Evolutionary conservation across 2,888 invertebrate genomes (phyloP).

Genomic region (Melanargia galathea): DNA sequence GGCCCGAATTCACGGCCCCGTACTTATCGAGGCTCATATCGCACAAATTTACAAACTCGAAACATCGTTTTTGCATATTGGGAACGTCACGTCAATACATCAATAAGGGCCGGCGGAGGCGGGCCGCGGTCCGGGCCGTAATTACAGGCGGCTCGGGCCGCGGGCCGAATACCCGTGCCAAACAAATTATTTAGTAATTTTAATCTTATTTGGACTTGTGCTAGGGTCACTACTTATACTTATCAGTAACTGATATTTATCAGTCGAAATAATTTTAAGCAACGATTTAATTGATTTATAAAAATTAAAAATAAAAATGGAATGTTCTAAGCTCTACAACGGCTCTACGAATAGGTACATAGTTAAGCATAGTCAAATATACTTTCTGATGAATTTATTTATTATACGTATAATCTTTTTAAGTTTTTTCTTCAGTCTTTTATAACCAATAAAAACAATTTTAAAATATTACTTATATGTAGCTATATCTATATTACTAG

Average conservation of each 20-base stretch:
- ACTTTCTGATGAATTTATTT: too few species aligned
- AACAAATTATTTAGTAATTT: constrained; percentile 79
- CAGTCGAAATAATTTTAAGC: not conserved
- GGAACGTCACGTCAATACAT: constrained; percentile 69
- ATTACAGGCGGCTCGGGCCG: constrained; percentile 71
- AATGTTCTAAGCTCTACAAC: too few species aligned
- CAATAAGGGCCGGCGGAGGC: constrained; percentile 62
- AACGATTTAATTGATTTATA: not conserved
- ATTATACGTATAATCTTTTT: too few species aligned
- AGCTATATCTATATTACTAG: too few species aligned
- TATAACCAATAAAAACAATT: too few species aligned
- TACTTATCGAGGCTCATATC: constrained; percentile 19
- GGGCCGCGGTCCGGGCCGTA: constrained; percentile 65
- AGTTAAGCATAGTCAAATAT: too few species aligned
- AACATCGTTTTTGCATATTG: constrained; percentile 49
- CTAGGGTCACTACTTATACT: constrained; percentile 50
- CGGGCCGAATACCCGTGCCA: constrained; percentile 65
- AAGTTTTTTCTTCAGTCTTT: too few species aligned
- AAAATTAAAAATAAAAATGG: not conserved
- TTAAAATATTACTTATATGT: too few species aligned
- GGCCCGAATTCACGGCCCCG: constrained; percentile 21
- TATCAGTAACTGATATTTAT: constrained; percentile 26
- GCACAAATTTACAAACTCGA: constrained; percentile 43
- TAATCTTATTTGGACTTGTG: constrained; percentile 76
- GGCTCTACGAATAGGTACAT: too few species aligned